Percentiles rank a stretch among this genome's conserved stretches.
These are phyloP conservation scores for Sinodicranocentrus sp. DNA, from an alignment of 2,888 invertebrate species.

Conservation along the genomic window DNA sequence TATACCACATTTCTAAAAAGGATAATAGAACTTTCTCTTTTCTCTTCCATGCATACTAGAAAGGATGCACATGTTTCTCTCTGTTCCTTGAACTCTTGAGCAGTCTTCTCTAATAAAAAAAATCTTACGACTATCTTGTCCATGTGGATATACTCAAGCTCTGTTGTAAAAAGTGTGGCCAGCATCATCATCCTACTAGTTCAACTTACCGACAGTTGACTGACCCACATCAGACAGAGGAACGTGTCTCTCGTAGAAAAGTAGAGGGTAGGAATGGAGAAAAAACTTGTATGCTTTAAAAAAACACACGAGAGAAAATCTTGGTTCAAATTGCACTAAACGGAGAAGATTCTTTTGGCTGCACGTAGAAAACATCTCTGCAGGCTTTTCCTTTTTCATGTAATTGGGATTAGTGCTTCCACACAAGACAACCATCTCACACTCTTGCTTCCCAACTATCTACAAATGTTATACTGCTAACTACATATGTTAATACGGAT, in stretches of 20 bases:
- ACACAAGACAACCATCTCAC: slow-evolving; percentile 6
- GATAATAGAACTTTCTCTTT: too few relatives aligned
- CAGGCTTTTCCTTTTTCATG: slow-evolving; percentile 39
- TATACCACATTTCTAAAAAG: too few relatives aligned
- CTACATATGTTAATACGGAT: slow-evolving; percentile 11
- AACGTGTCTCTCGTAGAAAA: too few relatives aligned
- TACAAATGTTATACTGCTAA: slow-evolving; percentile 7
- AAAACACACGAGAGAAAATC: neutral
- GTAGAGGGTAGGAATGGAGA: too few relatives aligned
- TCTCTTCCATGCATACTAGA: too few relatives aligned
- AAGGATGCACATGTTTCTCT: too few relatives aligned
- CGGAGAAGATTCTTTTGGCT: too few relatives aligned
- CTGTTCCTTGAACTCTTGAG: too few relatives aligned
- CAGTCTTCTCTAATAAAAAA: neutral
- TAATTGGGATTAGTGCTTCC: slow-evolving; percentile 56
- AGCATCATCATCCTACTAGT: neutral
- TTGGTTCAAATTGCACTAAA: too few relatives aligned
- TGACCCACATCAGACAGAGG: slow-evolving; percentile 30
- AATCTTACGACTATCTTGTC: neutral
- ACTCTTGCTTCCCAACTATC: neutral
- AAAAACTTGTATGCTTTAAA: neutral
- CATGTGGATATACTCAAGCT: neutral
- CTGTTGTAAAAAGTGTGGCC: slow-evolving; percentile 1
- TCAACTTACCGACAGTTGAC: slow-evolving; percentile 31
- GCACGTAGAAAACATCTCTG: neutral